phyloP scores from a whole-genome alignment of 2,113 vertebrate genomes.

The Damaliscus lunatus region DNA sequence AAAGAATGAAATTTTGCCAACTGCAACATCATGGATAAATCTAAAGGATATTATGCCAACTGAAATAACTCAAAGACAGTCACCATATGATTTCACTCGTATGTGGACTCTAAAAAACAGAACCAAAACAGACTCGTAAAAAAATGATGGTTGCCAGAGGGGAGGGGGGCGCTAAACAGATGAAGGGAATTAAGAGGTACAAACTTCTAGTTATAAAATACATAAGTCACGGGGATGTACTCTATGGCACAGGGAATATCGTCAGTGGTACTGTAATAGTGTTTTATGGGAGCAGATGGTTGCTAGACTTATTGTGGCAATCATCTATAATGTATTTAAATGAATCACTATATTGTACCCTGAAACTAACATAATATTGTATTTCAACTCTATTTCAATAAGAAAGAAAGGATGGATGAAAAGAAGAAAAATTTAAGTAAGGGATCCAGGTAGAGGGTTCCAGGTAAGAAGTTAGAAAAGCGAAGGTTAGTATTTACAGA shows the following conservation, averaged over 20 bases:
- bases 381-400: not conserved
- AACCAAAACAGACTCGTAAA: not conserved
- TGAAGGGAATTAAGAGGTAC: not conserved
- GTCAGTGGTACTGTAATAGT: not conserved
- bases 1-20: not conserved
- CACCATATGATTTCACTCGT: not conserved
- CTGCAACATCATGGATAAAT: not conserved
- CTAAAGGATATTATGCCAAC: not conserved
- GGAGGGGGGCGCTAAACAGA: not conserved
- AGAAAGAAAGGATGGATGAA: not conserved
- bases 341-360: not conserved
- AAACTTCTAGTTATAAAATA: not conserved
- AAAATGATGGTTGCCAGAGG: not conserved
- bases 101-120: not conserved
- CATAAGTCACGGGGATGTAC: not conserved
- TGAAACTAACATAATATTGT: not conserved
- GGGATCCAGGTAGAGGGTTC: not conserved
- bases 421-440: not conserved
- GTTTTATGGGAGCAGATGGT: not conserved
- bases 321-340: not conserved
- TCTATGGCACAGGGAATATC: not conserved
- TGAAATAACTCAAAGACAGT: not conserved
- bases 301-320: not conserved
- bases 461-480: not conserved
- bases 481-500: not conserved